phyloP scores from a whole-genome alignment of 2,888 invertebrate species.

The Drosophila pegasa region DNA sequence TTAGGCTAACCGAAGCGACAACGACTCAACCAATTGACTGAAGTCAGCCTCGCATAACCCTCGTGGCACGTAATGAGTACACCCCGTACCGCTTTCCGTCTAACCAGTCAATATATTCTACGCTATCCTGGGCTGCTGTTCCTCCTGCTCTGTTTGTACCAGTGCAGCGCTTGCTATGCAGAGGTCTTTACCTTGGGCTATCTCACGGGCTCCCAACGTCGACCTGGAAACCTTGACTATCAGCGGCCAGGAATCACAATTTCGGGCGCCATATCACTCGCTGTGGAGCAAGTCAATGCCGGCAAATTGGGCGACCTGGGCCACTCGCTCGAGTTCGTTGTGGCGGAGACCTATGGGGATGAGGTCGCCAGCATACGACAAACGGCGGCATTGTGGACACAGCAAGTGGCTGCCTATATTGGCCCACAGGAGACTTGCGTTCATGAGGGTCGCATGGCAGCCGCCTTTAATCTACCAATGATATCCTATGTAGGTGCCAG shows the following conservation, averaged over 20 bases:
- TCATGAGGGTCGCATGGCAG: conserved; percentile 96
- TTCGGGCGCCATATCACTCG: conserved; percentile 94
- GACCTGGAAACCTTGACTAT: conserved; percentile 91
- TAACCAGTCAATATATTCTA: conserved; percentile 12
- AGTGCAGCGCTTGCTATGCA: conserved; percentile 66
- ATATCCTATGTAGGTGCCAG: conserved; percentile 94
- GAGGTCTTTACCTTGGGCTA: conserved; percentile 92
- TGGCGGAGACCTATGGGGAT: conserved; percentile 96
- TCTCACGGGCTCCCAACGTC: conserved; percentile 92
- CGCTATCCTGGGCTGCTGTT: conserved; percentile 24
- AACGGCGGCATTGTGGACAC: conserved; percentile 93
- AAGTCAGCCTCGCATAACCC: conserved; percentile 13
- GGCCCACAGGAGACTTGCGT: conserved; percentile 94
- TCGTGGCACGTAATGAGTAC: conserved; percentile 60
- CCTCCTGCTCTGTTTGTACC: conserved; percentile 33
- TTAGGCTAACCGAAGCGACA: conserved; percentile 54
- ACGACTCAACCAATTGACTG: conserved; percentile 14
- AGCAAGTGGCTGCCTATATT: conserved; percentile 94
- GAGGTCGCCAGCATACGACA: conserved; percentile 93
- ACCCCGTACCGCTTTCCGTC: conserved; percentile 20
- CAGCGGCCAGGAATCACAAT: conserved; percentile 89
- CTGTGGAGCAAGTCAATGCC: conserved; percentile 92
- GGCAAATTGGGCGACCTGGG: conserved; percentile 87
- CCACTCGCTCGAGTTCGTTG: conserved; percentile 91
- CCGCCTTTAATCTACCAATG: conserved; percentile 97